Evolutionary conservation across 1,140 invertebrate species (phyloP), one percentile per base, ranked within the genome.

Genomic region (Hydropsyche tenuis): DNA sequence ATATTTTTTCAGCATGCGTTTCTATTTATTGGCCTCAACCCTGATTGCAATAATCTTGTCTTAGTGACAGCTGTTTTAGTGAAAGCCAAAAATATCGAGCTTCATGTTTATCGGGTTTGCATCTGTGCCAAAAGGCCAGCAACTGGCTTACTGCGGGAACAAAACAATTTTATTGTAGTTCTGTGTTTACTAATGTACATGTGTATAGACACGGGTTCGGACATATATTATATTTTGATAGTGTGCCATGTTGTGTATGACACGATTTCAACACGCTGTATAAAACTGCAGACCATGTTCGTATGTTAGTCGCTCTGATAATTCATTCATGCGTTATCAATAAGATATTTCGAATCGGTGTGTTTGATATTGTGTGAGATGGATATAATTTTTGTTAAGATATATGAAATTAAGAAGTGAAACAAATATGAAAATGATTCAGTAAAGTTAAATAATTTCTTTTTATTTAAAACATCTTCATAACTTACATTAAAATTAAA

Each of bases 61-160:
- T 72, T 20, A 45, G 66, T 73, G 72, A 76, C 75, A 76, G 75
- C 75, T 76, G 75, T 74, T 73, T 63, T 68, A 62, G 48, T 72
- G 48, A 65, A 73, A 51, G 72, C 68, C 69, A 76, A 63, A 74
- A 76, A 76, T 76, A 76, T 65, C 72, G 16, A 42, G 48, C 70
- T 30, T 69, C 71, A 27, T 63, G 72, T 73, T 73, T 73, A 68
- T 68, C 25, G 46, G 43, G 51, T 43, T 69, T 68, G 72, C 42
- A 23, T 23, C 14, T n/a, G 63, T 73, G 72, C 72, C 72, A 73
- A 73, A 60, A 73, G 22, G 64, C 65, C 51, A 60, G 63, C 48
- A 43, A 51, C 72, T 68, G 22, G 37, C 18, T 63, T 9, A 20
- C 22, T 14, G 22, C 20, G 56, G 23, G 56, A 60, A 51, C 51